Base-by-base conservation (phyloP, 2,113 vertebrate species). In the Ibidorhyncha struthersii region DNA sequence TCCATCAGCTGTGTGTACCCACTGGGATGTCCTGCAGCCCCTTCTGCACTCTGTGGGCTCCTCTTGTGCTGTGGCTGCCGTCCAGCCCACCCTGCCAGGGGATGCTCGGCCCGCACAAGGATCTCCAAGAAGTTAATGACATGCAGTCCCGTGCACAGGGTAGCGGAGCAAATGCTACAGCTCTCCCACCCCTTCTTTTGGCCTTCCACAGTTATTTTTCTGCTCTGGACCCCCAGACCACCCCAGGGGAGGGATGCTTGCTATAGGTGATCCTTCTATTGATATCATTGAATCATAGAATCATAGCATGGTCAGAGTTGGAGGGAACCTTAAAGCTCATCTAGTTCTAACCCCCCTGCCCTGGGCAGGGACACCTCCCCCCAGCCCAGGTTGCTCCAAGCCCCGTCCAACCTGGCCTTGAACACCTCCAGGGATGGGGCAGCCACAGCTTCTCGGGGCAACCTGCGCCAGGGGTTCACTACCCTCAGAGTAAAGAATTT, bases 121-220 rank as follows among this genome's bases (percentile, higher is more conserved):
- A 36, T 32, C 40, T 40, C 63, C 47, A 32, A 55, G 52, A 34
- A 47, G 50, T 12, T 34, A 27, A 23, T 11, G 23, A 22, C 36
- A 59, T 0, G 0, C 23, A 30, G 7, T 22, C 41, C 56, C 38
- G 19, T 1, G 6, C 34, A 9, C 50, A 20, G 49, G 29, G 36
- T 7, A 52, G 21, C 4, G 23, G 30, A 58, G 14, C 45, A n/a
- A 59, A 53, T 0, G 1, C 26, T 21, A 69, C 50, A 41, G 34
- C 23, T 78, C 76, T 63, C n/a, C 58, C 63, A 50, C 2, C 11
- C 17, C 11, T 50, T 10, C 1, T 36, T 62, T 58, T 26, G 27
- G 25, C 11, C 19, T 43, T 73, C 45, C 32, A 3, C 15, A 10
- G 14, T 7, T 4, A 19, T 25, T 36, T 49, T 12, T 36, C 36